Conservation (phyloP, 2,797 vertebrate species). For the Knipowitschia caucasica region DNA sequence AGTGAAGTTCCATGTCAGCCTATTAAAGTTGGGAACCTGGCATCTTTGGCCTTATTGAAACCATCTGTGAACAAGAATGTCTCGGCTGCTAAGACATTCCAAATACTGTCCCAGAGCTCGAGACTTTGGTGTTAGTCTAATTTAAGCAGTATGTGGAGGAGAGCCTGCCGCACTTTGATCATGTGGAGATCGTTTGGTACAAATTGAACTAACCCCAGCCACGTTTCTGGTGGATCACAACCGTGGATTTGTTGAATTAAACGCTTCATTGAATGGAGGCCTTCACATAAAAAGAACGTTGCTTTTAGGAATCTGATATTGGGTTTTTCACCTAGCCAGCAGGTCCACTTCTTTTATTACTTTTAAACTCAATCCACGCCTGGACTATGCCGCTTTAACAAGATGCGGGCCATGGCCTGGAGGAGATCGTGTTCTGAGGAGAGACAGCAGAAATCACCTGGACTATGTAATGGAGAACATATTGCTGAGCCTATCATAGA, state of each 20-base stretch:
- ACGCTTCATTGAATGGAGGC: slow-evolving; percentile 97
- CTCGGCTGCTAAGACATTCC: slow-evolving; percentile 99
- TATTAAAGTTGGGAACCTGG: slow-evolving; percentile 98
- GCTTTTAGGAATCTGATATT: slow-evolving; percentile 90
- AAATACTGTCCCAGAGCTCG: slow-evolving; percentile 98
- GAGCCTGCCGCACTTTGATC: slow-evolving; percentile 96
- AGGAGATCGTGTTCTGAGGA: slow-evolving; percentile 86
- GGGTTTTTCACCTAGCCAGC: slow-evolving; percentile 96
- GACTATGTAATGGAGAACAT: slow-evolving; percentile 92
- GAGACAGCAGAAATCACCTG: slow-evolving; percentile 87
- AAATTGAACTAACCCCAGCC: slow-evolving; percentile 99
- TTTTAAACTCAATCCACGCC: slow-evolving; percentile 96
- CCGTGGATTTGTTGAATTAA: slow-evolving; percentile 99
- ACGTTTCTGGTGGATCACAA: slow-evolving; percentile 97
- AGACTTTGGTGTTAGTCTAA: slow-evolving; percentile 99
- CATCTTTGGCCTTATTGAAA: slow-evolving; percentile 94
- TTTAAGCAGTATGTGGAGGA: slow-evolving; percentile 99
- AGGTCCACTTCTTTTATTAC: slow-evolving; percentile 94
- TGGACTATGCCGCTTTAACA: slow-evolving; percentile 82
- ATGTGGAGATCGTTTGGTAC: slow-evolving; percentile 99
- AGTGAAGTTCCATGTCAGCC: slow-evolving; percentile 95
- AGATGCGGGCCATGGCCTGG: slow-evolving; percentile 83
- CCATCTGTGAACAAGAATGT: slow-evolving; percentile 98
- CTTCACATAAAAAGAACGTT: slow-evolving; percentile 96
- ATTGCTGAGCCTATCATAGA: slow-evolving; percentile 78